phyloP scores from a whole-genome alignment of 2,797 vertebrate genomes.

The Anguilla marmorata region DNA sequence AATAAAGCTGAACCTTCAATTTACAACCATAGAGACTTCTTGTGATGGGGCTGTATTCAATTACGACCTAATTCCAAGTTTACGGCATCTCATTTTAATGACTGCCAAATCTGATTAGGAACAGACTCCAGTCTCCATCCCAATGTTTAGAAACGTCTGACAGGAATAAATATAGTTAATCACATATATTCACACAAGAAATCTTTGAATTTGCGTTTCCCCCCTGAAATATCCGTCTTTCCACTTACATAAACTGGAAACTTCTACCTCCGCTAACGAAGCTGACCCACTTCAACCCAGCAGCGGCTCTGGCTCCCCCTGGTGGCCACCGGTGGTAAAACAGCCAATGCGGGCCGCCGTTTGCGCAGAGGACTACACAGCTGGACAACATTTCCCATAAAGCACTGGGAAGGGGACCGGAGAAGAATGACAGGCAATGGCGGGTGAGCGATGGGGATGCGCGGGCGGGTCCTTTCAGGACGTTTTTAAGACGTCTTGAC shows the following conservation, averaged over 20 bases:
- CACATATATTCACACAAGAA: background rate
- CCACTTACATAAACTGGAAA: slow-evolving; percentile 11
- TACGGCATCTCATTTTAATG: background rate
- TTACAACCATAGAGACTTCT: background rate
- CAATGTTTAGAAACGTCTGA: background rate
- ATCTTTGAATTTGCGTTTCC: background rate
- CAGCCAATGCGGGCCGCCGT: slow-evolving; percentile 32
- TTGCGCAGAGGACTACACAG: slow-evolving; percentile 59
- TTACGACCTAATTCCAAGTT: background rate
- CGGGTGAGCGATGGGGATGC: slow-evolving; percentile 43
- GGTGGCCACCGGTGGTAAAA: slow-evolving; percentile 25
- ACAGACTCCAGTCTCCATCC: background rate
- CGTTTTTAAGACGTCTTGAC: slow-evolving; percentile 82
- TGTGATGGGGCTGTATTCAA: background rate
- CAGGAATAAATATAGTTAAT: background rate
- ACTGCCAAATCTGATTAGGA: background rate
- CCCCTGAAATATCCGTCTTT: slow-evolving; percentile 41
- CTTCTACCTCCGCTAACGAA: slow-evolving; percentile 48
- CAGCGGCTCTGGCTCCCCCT: slow-evolving; percentile 33
- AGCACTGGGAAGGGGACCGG: slow-evolving; percentile 39
- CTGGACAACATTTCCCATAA: slow-evolving; percentile 49
- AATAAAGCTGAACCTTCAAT: background rate
- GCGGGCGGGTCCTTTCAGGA: slow-evolving; percentile 63
- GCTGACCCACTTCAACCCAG: slow-evolving; percentile 37
- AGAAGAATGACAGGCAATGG: slow-evolving; percentile 36